These are phyloP conservation scores for Catharus fuscescens DNA, from an alignment of 2,113 vertebrate genomes.

Conservation along the genomic window DNA sequence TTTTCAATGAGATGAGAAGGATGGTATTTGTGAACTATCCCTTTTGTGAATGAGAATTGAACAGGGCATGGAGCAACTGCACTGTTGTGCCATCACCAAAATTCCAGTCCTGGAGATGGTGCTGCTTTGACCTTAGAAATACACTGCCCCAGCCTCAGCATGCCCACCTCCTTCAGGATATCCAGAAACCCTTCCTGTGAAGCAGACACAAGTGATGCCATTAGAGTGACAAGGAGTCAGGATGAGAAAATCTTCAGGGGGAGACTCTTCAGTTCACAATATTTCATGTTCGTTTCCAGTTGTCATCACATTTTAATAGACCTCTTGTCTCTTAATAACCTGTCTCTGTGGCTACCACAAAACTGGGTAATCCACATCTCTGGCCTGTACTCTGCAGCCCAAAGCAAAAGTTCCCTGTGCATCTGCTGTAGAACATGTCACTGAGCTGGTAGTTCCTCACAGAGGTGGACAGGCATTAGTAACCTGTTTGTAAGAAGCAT, in stretches of 20 bases:
- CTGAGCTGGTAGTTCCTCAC: not conserved
- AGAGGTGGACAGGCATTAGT: not conserved
- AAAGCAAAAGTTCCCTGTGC: not conserved
- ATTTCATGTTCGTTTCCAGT: not conserved
- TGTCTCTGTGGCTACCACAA: not conserved
- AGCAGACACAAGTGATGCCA: not conserved
- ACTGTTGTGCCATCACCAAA: not conserved
- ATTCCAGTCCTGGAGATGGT: not conserved
- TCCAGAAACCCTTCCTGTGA: not conserved
- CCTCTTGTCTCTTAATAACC: not conserved
- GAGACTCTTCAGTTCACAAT: not conserved
- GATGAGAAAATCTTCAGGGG: not conserved
- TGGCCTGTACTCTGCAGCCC: not conserved
- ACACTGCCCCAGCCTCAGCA: not conserved
- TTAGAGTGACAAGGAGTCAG: accelerated
- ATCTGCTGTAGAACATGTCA: not conserved
- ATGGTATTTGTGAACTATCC: not conserved
- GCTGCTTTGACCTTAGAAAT: not conserved
- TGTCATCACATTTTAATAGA: not conserved
- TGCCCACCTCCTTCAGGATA: not conserved
- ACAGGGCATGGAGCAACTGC: not conserved
- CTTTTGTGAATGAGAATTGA: not conserved
- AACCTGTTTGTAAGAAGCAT: not conserved
- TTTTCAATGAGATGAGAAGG: not conserved
- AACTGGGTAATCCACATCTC: not conserved